Percentiles rank a stretch among this genome's conserved stretches.
Evolutionary conservation across 1,140 invertebrate species (phyloP).

Genomic region (Cataglyphis hispanica): DNA sequence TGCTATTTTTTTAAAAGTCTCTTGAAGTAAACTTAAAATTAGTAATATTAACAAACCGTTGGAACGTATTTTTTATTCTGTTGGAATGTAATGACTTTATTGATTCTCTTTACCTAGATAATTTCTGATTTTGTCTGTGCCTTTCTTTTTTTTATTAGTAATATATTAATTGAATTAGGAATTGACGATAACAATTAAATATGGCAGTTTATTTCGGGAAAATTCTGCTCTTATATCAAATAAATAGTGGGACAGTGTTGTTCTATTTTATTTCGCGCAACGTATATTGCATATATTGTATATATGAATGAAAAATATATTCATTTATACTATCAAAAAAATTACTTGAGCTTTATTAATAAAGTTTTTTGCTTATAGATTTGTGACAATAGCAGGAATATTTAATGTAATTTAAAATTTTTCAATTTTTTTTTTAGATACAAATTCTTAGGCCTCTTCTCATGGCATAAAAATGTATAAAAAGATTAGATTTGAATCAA

Average conservation of each 20-base stretch:
- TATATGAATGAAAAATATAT: conserved; percentile 34
- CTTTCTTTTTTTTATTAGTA: background rate
- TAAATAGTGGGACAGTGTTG: background rate
- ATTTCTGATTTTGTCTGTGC: background rate
- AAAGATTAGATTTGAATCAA: background rate
- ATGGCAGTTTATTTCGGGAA: conserved; percentile 49
- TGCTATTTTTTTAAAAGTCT: background rate
- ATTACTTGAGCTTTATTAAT: conserved; percentile 15
- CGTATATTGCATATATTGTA: background rate
- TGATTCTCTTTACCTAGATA: conserved; percentile 14
- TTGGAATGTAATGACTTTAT: conserved; percentile 8
- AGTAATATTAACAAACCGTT: conserved; percentile 9
- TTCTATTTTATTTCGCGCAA: background rate
- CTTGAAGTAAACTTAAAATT: conserved; percentile 47
- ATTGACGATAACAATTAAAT: conserved; percentile 46
- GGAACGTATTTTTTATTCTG: conserved; percentile 1
- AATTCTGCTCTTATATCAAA: conserved; percentile 6
- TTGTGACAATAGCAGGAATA: conserved; percentile 29
- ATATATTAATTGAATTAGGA: background rate
- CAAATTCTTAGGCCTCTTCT: conserved; percentile 27
- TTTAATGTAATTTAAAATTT: background rate
- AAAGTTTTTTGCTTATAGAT: background rate
- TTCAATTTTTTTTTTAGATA: conserved; percentile 19
- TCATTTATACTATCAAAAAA: background rate
- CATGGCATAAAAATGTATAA: too few species aligned